A percentile compares a stretch with the other conserved stretches of the same genome.
phyloP scores from a whole-genome alignment of 2,113 vertebrate genomes.

The Athene cunicularia region DNA sequence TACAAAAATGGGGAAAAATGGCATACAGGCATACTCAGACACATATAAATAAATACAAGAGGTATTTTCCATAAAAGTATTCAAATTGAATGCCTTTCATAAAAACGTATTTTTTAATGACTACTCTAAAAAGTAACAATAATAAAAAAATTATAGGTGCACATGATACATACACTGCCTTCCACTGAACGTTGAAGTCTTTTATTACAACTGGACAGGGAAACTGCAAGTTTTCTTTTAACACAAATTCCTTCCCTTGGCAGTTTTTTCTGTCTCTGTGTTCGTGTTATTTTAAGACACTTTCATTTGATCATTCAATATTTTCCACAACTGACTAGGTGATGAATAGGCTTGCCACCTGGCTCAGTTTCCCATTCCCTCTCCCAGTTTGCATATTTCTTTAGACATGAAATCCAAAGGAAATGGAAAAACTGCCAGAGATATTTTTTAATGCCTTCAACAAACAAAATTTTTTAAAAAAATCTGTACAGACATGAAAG shows the following conservation, averaged over 20 bases:
- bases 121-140: background rate
- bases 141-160: background rate
- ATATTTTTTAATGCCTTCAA: conserved; percentile 35
- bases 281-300: conserved; percentile 62
- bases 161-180: background rate
- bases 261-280: conserved; percentile 14
- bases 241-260: conserved; percentile 17
- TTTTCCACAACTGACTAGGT: conserved; percentile 59
- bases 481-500: background rate
- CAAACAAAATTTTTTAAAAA: conserved; percentile 22
- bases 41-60: background rate
- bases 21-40: background rate
- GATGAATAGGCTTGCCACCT: conserved; percentile 59
- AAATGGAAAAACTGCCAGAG: conserved; percentile 39
- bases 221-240: conserved; percentile 34
- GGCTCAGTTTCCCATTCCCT: conserved; percentile 1
- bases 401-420: conserved; percentile 36
- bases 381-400: conserved; percentile 23
- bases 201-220: background rate
- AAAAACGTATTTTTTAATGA: background rate
- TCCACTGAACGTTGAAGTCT: background rate
- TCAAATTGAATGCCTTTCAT: background rate
- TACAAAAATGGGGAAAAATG: background rate
- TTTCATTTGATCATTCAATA: conserved; percentile 57
- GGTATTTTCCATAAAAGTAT: background rate